Evolutionary conservation across 1,140 invertebrate genomes (phyloP).

Genomic region (Diorhabda carinulata): DNA sequence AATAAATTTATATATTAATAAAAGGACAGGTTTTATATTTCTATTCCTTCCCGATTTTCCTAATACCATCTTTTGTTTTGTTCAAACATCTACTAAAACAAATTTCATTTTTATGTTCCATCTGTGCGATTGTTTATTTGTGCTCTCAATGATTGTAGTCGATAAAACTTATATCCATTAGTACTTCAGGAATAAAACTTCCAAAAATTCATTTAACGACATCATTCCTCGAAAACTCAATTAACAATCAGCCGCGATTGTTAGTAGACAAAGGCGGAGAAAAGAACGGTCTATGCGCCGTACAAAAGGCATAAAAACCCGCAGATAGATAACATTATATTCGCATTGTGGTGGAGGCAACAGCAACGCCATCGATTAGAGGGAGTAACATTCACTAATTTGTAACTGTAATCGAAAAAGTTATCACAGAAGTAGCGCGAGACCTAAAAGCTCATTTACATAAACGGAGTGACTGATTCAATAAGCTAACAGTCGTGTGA

Average conservation of each 20-base stretch:
- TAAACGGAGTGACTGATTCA: no score
- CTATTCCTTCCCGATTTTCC: not conserved
- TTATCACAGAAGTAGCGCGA: no score
- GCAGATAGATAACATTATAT: conserved; percentile 44
- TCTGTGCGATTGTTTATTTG: not conserved
- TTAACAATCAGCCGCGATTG: conserved; percentile 48
- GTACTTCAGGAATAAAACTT: conserved; percentile 33
- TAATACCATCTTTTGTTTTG: not conserved
- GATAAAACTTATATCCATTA: conserved; percentile 27
- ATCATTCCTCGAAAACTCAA: conserved; percentile 42
- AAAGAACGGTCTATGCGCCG: conserved; percentile 26
- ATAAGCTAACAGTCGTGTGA: no score
- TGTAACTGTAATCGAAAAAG: no score
- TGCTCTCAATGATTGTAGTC: not conserved
- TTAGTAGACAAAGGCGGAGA: conserved; percentile 37
- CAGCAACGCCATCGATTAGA: conserved; percentile 12
- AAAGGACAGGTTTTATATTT: not conserved
- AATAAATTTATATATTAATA: no score
- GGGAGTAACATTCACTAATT: not conserved
- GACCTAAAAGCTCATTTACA: no score
- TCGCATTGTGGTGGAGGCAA: conserved; percentile 37
- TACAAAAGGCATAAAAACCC: conserved; percentile 44
- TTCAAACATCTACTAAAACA: not conserved
- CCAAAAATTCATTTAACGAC: conserved; percentile 37
- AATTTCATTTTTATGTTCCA: not conserved